Conservation (phyloP, 1,140 invertebrate genomes). For the Ceratina calcarata region DNA sequence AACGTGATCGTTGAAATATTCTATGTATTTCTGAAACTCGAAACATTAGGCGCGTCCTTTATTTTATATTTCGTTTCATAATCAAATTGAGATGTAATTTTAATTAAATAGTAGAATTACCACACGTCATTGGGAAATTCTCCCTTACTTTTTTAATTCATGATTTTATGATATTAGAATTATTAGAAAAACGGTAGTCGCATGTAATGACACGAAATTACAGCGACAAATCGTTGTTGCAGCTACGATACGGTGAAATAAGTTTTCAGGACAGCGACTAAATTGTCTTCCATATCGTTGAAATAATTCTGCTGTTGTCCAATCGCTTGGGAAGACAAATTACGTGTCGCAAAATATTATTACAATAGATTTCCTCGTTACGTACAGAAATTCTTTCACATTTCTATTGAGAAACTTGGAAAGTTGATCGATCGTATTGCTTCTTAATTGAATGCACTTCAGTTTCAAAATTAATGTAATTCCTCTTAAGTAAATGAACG, state of each 20-base stretch:
- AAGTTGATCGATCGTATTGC: too few species aligned
- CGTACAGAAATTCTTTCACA: not conserved
- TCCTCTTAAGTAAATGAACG: too few species aligned
- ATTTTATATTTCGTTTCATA: too few species aligned
- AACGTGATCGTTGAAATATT: not conserved
- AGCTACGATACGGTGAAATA: constrained; percentile 47
- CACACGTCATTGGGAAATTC: too few species aligned
- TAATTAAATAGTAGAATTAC: too few species aligned
- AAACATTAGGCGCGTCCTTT: too few species aligned
- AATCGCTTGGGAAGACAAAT: constrained; percentile 34
- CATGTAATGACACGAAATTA: constrained; percentile 43
- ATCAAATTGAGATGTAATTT: too few species aligned
- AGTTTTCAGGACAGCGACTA: constrained; percentile 47
- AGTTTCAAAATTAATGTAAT: too few species aligned
- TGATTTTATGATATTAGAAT: not conserved
- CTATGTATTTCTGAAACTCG: not conserved
- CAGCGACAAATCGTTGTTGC: constrained; percentile 46
- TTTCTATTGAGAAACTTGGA: not conserved
- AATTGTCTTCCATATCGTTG: constrained; percentile 49
- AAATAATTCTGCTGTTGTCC: constrained; percentile 37
- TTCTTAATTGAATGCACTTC: too few species aligned
- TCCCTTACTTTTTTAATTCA: too few species aligned
- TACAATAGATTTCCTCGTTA: not conserved
- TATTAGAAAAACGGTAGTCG: constrained; percentile 7
- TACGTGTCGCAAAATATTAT: constrained; percentile 14